Evolutionary conservation across 1,140 invertebrate species (phyloP), one percentile per base, ranked within the genome.

Genomic region (Eueides isabella): DNA sequence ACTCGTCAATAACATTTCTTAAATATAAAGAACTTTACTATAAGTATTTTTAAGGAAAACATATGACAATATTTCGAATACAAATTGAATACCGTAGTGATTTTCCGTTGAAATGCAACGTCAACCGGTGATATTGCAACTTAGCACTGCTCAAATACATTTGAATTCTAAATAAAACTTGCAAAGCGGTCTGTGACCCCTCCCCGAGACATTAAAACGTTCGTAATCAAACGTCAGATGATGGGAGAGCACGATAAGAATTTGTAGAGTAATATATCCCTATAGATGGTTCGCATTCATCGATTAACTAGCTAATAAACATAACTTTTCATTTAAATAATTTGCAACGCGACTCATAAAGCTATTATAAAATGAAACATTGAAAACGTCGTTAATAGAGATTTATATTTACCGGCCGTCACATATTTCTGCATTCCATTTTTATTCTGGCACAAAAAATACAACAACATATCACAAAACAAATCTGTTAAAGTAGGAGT

Each of bases 171-270:
- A 75, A 70, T 70, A 30, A 28, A 71, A 64, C 61, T 74, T 62
- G 30, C 67, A 66, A 66, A 70, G 73, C 68, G 44, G 41, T 55
- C 67, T 62, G 64, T 67, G 62, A 66, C 67, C 73, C 68, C 73
- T 66, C 63, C 38, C 67, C 67, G 67, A 12, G 62, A 65, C 61
- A 69, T 71, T 67, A 70, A 70, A 75, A 71, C 65, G 33, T 19
- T 70, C 68, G 48, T 66, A 71, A 75, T 75, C 61, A 67, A 41
- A 71, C 68, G 67, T 75, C 73, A 74, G 44, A 75, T 44, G 67
- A 55, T 55, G 48, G 23, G 66, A 68, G 55, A 68, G 67, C 19
- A 38, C 67, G 71, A 68, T 74, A 74, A 68, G 48, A 62, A n/a
- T 28, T 61, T 41, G 67, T 70, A 63, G 35, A 28, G 55, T 6